Percentiles rank a stretch among this genome's conserved stretches.
Conservation (phyloP, 2,797 vertebrate genomes). For the Alauda arvensis region DNA sequence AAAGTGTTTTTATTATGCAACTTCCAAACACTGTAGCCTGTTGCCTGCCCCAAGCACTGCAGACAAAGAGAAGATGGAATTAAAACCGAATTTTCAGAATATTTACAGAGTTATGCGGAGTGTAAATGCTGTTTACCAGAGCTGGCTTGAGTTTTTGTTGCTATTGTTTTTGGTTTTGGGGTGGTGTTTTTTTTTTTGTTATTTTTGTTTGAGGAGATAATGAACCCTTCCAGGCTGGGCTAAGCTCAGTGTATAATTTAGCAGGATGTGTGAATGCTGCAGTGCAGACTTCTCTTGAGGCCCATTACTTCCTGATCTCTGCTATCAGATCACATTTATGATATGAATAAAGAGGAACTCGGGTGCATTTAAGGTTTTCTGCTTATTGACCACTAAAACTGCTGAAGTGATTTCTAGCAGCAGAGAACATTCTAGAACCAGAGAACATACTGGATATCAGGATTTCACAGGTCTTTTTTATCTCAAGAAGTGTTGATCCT, state of each 20-base stretch:
- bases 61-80: neutral
- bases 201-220: neutral
- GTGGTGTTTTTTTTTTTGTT: too few species aligned
- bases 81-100: neutral
- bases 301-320: neutral
- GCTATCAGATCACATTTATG: constrained; percentile 15
- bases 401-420: constrained; percentile 12
- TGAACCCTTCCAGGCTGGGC: neutral
- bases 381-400: constrained; percentile 11
- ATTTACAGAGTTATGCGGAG: neutral
- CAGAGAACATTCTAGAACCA: neutral
- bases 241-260: neutral
- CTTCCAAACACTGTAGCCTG: neutral
- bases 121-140: neutral
- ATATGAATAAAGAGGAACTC: neutral
- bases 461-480: neutral
- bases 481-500: neutral
- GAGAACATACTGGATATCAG: neutral
- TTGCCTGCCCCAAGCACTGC: neutral
- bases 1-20: neutral
- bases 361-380: constrained; percentile 1
- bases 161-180: too few species aligned
- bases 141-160: neutral
- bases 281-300: neutral
- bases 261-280: neutral